These are phyloP conservation scores for Acromyrmex heyeri DNA, from an alignment of 1,140 invertebrate genomes.

Conservation along the genomic window DNA sequence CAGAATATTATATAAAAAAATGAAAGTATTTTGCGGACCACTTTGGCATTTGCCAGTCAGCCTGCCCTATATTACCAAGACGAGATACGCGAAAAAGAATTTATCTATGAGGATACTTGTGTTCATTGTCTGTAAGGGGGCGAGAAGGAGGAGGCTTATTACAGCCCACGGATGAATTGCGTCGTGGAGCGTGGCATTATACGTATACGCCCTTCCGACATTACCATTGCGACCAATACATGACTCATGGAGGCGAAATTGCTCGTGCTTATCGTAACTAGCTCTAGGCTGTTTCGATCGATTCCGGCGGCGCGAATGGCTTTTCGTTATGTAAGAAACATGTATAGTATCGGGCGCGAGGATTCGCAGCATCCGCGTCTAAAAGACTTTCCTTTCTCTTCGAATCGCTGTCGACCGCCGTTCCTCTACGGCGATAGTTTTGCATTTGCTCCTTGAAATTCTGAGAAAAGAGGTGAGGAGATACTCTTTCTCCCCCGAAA, in stretches of 20 bases:
- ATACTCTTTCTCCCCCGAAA: not conserved
- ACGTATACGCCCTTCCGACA: constrained; percentile 42
- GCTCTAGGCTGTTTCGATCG: constrained; percentile 45
- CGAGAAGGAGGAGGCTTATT: constrained; percentile 13
- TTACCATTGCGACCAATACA: constrained; percentile 52
- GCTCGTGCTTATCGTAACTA: constrained; percentile 69
- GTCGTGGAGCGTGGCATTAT: constrained; percentile 39
- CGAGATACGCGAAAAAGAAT: not conserved
- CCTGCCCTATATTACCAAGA: not conserved
- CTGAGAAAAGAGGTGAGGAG: constrained; percentile 47
- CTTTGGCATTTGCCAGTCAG: not conserved
- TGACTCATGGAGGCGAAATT: constrained; percentile 71
- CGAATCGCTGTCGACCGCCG: not conserved
- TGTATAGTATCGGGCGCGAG: constrained; percentile 6
- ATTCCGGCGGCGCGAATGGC: constrained; percentile 32
- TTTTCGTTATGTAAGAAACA: constrained; percentile 54
- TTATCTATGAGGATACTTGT: not conserved
- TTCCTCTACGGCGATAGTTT: constrained; percentile 59
- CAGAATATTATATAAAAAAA: not conserved
- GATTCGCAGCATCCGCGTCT: constrained; percentile 54
- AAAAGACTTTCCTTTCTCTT: constrained; percentile 58
- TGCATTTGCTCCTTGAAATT: constrained; percentile 70
- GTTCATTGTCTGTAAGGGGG: not conserved
- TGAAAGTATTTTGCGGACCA: not conserved
- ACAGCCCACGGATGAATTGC: constrained; percentile 21